A percentile compares a stretch with the other conserved stretches of the same genome.
Evolutionary conservation across 1,140 invertebrate species (phyloP).

Genomic region (Bombus superbus): DNA sequence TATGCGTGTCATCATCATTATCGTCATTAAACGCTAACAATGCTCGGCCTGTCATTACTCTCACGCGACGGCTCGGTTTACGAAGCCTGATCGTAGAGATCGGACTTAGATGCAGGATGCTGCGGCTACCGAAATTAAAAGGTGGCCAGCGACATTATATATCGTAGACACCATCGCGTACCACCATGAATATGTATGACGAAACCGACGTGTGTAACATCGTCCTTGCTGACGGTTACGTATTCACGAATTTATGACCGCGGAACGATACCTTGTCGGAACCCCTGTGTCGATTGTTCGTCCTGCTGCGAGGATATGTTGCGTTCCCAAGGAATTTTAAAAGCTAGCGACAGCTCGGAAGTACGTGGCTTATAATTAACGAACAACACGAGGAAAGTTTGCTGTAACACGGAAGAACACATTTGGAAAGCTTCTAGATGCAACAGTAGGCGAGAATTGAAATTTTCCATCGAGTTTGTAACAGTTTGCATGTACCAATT

Average conservation of each 20-base stretch:
- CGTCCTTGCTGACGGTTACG: slow-evolving; percentile 50
- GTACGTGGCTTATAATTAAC: slow-evolving; percentile 10
- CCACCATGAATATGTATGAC: slow-evolving; percentile 63
- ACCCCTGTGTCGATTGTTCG: slow-evolving; percentile 42
- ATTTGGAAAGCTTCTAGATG: not conserved
- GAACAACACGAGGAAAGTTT: not conserved
- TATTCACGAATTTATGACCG: slow-evolving; percentile 69
- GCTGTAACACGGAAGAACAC: not conserved
- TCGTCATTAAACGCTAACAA: slow-evolving; percentile 45
- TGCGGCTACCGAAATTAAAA: slow-evolving; percentile 54
- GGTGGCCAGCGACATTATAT: slow-evolving; percentile 33
- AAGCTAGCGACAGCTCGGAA: not conserved
- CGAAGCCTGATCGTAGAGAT: slow-evolving; percentile 12
- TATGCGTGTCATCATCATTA: slow-evolving; percentile 44
- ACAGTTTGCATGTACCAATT: not conserved
- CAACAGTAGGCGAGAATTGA: not conserved
- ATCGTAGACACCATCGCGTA: slow-evolving; percentile 29
- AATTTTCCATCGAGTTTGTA: no score
- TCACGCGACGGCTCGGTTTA: slow-evolving; percentile 49
- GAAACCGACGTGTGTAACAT: slow-evolving; percentile 52
- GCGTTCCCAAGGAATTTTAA: slow-evolving; percentile 21
- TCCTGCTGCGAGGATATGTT: slow-evolving; percentile 23
- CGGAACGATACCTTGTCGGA: slow-evolving; percentile 33
- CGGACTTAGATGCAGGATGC: not conserved
- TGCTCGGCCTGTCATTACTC: slow-evolving; percentile 42